phyloP scores from a whole-genome alignment of 2,113 vertebrate species.

The Cathartes aura region DNA sequence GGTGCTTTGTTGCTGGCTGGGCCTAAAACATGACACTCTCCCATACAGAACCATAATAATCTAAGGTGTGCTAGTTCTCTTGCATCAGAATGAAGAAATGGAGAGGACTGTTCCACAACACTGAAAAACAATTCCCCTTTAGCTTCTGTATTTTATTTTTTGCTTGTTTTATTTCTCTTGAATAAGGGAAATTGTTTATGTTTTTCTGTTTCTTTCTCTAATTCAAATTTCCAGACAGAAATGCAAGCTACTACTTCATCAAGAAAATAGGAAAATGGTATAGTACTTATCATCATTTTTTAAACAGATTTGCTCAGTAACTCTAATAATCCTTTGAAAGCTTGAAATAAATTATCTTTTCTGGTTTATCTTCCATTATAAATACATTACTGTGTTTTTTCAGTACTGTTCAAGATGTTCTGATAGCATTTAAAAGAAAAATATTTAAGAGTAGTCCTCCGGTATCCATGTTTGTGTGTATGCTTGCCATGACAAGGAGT shows the following conservation, averaged over 20 bases:
- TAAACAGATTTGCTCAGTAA: not conserved
- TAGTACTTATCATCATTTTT: not conserved
- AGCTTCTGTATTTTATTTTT: not conserved
- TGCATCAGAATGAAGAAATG: not conserved
- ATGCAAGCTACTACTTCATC: not conserved
- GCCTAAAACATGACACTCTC: not conserved
- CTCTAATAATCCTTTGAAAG: not conserved
- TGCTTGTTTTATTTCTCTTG: not conserved
- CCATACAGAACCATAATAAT: not conserved
- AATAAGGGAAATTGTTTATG: not conserved
- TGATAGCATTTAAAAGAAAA: too few species aligned
- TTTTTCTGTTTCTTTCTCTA: not conserved
- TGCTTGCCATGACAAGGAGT: not conserved
- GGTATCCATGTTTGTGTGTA: not conserved
- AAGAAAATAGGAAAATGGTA: not conserved
- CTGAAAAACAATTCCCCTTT: not conserved
- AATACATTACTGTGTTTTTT: not conserved
- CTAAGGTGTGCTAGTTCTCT: not conserved
- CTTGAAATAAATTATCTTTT: not conserved
- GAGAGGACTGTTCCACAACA: not conserved
- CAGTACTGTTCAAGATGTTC: not conserved
- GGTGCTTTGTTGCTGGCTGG: too few species aligned
- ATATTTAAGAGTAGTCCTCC: not conserved
- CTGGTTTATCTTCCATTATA: not conserved
- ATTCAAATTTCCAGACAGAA: not conserved